Evolutionary conservation across 2,797 vertebrate genomes (phyloP).

Genomic region (Lemur catta): DNA sequence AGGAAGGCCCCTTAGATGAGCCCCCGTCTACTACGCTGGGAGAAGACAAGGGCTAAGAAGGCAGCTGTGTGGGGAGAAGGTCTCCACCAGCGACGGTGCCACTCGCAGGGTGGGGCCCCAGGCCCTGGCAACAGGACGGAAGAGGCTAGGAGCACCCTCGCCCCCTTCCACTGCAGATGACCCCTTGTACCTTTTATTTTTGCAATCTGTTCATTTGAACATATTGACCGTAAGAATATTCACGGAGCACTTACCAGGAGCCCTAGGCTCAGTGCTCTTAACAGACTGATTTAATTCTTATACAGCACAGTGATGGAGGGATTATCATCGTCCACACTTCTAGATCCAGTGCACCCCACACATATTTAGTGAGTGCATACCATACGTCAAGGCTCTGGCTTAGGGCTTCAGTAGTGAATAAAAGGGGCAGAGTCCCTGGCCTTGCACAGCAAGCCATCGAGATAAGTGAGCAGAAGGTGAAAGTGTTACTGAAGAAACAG

Average conservation of each 20-base stretch:
- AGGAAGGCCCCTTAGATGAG: neutral
- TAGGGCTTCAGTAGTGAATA: neutral
- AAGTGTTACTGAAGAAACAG: neutral
- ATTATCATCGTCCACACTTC: neutral
- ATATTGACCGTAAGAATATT: neutral
- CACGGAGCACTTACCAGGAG: neutral
- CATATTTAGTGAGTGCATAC: neutral
- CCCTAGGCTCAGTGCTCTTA: neutral
- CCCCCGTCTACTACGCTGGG: accelerated
- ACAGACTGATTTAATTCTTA: neutral
- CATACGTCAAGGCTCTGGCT: neutral
- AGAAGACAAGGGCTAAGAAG: neutral
- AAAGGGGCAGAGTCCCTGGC: neutral
- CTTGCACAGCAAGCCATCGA: neutral
- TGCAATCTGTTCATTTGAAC: neutral
- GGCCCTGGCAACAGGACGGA: neutral
- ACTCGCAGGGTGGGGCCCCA: neutral
- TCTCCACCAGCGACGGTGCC: neutral
- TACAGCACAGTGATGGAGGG: neutral
- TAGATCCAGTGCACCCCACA: neutral
- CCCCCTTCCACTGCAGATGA: neutral
- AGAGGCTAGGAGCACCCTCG: neutral
- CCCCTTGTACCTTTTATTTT: neutral
- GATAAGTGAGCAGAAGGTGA: neutral
- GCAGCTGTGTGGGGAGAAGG: neutral